These are phyloP conservation scores for Agapostemon virescens DNA, from an alignment of 2,888 invertebrate species.

Conservation along the genomic window DNA sequence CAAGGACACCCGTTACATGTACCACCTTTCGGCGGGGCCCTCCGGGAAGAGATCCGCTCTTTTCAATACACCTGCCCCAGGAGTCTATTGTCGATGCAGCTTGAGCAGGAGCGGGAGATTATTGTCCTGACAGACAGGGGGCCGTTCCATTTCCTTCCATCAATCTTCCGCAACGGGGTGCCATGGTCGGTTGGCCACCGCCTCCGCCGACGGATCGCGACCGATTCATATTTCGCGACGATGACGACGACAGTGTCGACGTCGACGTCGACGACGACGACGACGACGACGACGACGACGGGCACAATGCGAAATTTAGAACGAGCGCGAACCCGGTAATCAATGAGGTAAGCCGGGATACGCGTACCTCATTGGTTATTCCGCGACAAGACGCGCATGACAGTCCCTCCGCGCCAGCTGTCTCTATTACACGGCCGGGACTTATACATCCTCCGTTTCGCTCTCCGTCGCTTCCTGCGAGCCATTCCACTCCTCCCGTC, in stretches of 20 bases:
- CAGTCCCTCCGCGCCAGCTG: conserved; percentile 25
- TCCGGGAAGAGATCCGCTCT: conserved; percentile 27
- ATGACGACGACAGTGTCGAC: background rate
- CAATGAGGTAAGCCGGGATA: conserved; percentile 63
- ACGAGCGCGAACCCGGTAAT: conserved; percentile 61
- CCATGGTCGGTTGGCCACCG: background rate
- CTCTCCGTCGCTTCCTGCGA: conserved; percentile 7
- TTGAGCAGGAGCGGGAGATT: conserved; percentile 33
- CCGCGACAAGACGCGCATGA: conserved; percentile 60
- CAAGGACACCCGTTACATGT: background rate
- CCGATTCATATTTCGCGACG: conserved; percentile 55
- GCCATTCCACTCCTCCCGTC: conserved; percentile 4
- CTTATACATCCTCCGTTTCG: conserved; percentile 1
- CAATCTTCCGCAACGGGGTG: conserved; percentile 46
- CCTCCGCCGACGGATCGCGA: conserved; percentile 20
- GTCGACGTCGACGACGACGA: conserved; percentile 34
- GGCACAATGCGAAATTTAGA: conserved; percentile 61
- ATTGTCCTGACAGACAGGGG: conserved; percentile 50
- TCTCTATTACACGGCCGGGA: background rate
- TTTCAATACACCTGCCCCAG: conserved; percentile 51
- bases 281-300: conserved; percentile 26
- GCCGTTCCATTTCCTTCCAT: conserved; percentile 61
- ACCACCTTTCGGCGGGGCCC: conserved; percentile 19
- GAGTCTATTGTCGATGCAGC: conserved; percentile 43
- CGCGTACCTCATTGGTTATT: conserved; percentile 60